Base-by-base conservation (phyloP, 1,140 invertebrate genomes). In the Harlomillsia oculata region DNA sequence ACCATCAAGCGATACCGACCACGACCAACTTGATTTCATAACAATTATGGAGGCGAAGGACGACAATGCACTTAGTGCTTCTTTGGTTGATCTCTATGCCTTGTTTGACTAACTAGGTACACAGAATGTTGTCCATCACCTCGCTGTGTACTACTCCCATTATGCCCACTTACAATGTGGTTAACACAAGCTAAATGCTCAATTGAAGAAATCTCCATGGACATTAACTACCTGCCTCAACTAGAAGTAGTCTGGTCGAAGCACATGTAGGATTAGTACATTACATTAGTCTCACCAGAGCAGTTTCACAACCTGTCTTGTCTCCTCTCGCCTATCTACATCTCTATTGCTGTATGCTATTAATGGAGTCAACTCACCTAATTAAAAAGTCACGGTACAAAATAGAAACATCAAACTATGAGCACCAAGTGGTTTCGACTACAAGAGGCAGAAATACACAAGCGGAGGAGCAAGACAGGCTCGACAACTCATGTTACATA, bases 381-480 rank as follows among this genome's bases (percentile, higher is more conserved):
- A 58, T 58, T 58, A 58, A 52, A 58, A 46, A 58, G 50, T 58
- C 56, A 52, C 43, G 56, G 50, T 58, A 56, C 54, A 50, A 56
- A 56, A 56, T 56, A 56, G 54, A 56, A 48, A 50, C 36, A 50
- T 50, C 46, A 56, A 39, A 29, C 34, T 50, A 2, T 25, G 32
- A 50, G 43, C 25, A n/a, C 20, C 6, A 8, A 34, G 30, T 8
- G 6, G 30, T 14, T 34, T 34, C 30, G 14, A 14, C 14, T 34
- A 14, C 14, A 34, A 34, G 6, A 34, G 30, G 14, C 6, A 6
- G 30, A 34, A 14, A 14, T 34, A 14, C 14, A 34, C 14, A 34
- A 34, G 30, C 6, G 30, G 14, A 34, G 6, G 30, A 34, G n/a
- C n/a, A n/a, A n/a, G n/a, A n/a, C n/a, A n/a, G n/a, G n/a, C n/a